Evolutionary conservation across 2,888 invertebrate species (phyloP).

Genomic region (Tricholauxania praeusta): DNA sequence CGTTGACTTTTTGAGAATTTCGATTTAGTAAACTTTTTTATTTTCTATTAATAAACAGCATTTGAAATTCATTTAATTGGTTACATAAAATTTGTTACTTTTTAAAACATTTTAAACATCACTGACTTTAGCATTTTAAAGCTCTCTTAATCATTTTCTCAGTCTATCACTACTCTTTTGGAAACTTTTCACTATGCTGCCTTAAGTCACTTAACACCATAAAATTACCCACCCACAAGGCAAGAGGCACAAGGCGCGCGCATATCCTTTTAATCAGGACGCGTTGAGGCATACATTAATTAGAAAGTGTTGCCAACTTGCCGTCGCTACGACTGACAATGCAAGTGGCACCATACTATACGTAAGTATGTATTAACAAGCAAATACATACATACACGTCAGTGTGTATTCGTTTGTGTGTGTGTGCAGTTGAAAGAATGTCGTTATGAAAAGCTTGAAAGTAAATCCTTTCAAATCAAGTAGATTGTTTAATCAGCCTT

Average conservation of each 20-base stretch:
- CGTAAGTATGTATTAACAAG: too few relatives aligned
- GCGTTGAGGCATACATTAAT: slow-evolving; percentile 34
- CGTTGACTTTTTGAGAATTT: background rate
- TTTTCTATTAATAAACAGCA: background rate
- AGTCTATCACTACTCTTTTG: too few relatives aligned
- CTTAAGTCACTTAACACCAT: too few relatives aligned
- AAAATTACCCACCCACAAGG: too few relatives aligned
- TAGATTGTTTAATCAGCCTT: slow-evolving; percentile 35
- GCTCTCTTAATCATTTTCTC: too few relatives aligned
- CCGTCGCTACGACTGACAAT: slow-evolving; percentile 12
- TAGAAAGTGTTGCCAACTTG: slow-evolving; percentile 23
- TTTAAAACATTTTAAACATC: too few relatives aligned
- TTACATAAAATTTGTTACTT: too few relatives aligned
- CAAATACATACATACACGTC: background rate
- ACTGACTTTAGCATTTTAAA: too few relatives aligned
- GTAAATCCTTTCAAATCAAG: slow-evolving; percentile 33
- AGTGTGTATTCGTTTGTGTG: background rate
- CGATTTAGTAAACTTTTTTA: background rate
- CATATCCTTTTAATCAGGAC: slow-evolving; percentile 35
- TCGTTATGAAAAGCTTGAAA: slow-evolving; percentile 10
- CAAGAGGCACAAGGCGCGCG: background rate
- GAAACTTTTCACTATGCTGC: too few relatives aligned
- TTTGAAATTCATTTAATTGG: too few relatives aligned
- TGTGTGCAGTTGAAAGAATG: background rate
- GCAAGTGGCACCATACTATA: background rate